Evolutionary conservation across 2,113 vertebrate genomes (phyloP).

Genomic region (Rutilus rutilus): DNA sequence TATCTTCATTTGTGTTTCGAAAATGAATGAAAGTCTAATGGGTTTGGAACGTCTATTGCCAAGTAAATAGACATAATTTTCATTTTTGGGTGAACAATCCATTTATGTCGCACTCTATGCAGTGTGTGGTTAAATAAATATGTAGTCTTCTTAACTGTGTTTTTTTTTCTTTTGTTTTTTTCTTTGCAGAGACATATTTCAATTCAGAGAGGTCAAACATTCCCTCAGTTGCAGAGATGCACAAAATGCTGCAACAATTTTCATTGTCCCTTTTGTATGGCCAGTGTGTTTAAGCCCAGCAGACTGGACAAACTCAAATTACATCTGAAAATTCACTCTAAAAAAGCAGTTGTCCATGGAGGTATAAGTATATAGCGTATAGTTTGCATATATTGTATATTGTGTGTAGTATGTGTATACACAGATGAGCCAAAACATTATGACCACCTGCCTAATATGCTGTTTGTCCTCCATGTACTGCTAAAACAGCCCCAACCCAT

Average conservation of each 20-base stretch:
- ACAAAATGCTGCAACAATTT: constrained; percentile 19
- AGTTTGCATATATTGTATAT: background rate
- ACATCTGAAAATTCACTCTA: constrained; percentile 3
- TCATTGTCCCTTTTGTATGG: constrained; percentile 9
- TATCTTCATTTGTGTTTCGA: background rate
- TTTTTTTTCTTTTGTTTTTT: background rate
- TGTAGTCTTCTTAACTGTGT: background rate
- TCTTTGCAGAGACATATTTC: constrained; percentile 4
- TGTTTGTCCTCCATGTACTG: no score
- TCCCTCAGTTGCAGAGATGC: background rate
- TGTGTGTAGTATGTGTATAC: background rate
- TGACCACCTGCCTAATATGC: no score
- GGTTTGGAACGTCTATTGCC: background rate
- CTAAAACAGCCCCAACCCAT: no score
- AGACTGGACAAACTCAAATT: background rate
- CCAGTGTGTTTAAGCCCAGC: constrained; percentile 13
- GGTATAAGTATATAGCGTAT: background rate
- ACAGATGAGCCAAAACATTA: background rate
- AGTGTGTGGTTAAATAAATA: background rate
- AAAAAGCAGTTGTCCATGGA: background rate
- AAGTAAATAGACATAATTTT: background rate
- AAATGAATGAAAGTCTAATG: background rate
- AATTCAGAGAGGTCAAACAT: background rate
- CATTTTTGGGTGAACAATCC: background rate
- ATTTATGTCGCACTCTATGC: background rate